A percentile compares a stretch with the other conserved stretches of the same genome.
Evolutionary conservation across 2,797 vertebrate species (phyloP).

Genomic region (Gallirallus australis): DNA sequence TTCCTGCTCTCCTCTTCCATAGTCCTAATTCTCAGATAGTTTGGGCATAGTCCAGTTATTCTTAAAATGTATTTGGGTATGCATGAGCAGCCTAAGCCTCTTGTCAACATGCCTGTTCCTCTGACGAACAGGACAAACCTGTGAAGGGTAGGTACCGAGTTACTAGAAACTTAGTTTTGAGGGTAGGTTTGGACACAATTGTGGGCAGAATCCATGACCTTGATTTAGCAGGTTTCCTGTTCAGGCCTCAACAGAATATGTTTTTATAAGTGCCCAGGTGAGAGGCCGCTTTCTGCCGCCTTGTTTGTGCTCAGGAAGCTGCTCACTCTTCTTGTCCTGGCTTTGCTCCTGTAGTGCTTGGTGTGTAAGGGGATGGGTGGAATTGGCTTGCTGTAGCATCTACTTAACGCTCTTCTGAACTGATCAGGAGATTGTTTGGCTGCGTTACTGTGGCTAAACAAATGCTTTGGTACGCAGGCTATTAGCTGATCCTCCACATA

Average conservation of each 20-base stretch:
- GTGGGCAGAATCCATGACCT: neutral
- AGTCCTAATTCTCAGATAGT: neutral
- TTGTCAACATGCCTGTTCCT: neutral
- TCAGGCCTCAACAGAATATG: neutral
- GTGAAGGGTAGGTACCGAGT: neutral
- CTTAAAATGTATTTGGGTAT: neutral
- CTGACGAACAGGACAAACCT: neutral
- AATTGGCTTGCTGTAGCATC: neutral
- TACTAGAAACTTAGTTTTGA: neutral
- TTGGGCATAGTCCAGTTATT: neutral
- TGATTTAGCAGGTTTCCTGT: neutral
- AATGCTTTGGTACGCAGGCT: neutral
- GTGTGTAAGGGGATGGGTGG: neutral
- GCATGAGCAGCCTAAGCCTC: neutral
- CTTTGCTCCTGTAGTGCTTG: neutral
- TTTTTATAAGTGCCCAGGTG: accelerated
- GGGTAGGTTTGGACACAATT: neutral
- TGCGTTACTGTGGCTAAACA: neutral
- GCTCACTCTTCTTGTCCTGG: neutral
- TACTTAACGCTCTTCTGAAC: neutral
- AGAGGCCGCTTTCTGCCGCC: neutral
- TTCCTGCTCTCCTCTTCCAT: neutral
- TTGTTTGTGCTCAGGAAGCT: neutral
- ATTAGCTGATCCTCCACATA: neutral
- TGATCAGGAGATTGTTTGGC: neutral